Evolutionary conservation across 1,140 invertebrate genomes (phyloP), one percentile per base, ranked within the genome.

Genomic region (Acromyrmex charruanus): DNA sequence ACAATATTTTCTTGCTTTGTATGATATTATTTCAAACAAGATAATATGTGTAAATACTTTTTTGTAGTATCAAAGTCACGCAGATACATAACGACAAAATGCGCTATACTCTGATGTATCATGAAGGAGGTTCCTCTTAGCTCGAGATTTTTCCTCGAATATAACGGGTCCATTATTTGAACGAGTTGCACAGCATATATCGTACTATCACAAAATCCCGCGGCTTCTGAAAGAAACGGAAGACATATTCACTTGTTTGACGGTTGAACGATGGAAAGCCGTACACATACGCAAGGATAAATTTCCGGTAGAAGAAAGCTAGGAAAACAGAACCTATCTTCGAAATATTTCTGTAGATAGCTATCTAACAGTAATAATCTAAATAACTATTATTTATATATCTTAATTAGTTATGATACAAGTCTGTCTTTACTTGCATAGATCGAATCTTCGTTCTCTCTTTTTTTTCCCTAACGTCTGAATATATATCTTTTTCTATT

Each of bases 261-360:
- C 14, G 31, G 72, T 75, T 35, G 25, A 58, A 35, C 44, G 39
- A 51, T 66, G 44, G 44, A 79, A 79, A 79, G 44, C 44, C 51
- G 49, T 89, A 87, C 71, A 87, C 77, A 72, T 89, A 71, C 63
- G 68, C 49, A 61, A 16, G 39, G 35, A 69, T n/a, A 63, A 31
- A 84, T 68, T n/a, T 79, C 44, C 25, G 25, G 16, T 1, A 65
- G 25, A 21, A 21, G 59, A 21, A 44, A 16, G n/a, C 53, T 35
- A 21, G 10, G 39, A 53, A 65, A 66, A 18, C 1, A 9, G 18
- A 14, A n/a, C 18, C n/a, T 35, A 31, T 49, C 5, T 63, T 63
- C 18, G 4, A n/a, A 49, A 18, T 31, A 66, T 28, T 14, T 39
- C 14, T 31, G 4, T 31, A 18, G 21, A 77, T 61, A 61, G 28